phyloP scores from a whole-genome alignment of 1,140 invertebrate species.

The Rhagoletis zephyria region DNA sequence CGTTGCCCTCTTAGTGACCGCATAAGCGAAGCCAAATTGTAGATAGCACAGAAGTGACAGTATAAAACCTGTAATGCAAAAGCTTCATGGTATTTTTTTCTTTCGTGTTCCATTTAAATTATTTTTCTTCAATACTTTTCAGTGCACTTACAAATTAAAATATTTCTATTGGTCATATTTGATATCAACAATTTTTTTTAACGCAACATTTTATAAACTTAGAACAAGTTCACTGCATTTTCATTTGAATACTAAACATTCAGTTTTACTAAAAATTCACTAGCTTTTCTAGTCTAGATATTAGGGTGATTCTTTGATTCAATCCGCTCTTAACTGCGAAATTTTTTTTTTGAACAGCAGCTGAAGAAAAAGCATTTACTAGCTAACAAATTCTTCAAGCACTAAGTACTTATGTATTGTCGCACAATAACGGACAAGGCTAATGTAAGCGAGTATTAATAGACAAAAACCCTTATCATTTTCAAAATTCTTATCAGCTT shows the following conservation, averaged over 20 bases:
- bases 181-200: neutral
- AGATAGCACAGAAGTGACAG: neutral
- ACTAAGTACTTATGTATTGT: no score
- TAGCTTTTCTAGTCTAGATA: neutral
- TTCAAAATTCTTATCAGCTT: slow-evolving; percentile 5
- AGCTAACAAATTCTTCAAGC: no score
- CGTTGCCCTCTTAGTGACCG: neutral
- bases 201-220: neutral
- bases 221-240: neutral
- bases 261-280: no score
- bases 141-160: neutral
- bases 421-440: neutral
- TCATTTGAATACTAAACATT: slow-evolving; percentile 7
- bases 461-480: neutral
- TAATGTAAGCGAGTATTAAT: neutral
- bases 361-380: no score
- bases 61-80: neutral
- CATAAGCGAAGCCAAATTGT: neutral
- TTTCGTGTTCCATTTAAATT: no score
- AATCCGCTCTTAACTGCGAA: no score
- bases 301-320: neutral
- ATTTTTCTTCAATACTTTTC: no score
- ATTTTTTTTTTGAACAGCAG: no score
- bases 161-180: neutral
- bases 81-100: neutral